Conservation (phyloP, 2,888 invertebrate species). For the Nebria salina region DNA sequence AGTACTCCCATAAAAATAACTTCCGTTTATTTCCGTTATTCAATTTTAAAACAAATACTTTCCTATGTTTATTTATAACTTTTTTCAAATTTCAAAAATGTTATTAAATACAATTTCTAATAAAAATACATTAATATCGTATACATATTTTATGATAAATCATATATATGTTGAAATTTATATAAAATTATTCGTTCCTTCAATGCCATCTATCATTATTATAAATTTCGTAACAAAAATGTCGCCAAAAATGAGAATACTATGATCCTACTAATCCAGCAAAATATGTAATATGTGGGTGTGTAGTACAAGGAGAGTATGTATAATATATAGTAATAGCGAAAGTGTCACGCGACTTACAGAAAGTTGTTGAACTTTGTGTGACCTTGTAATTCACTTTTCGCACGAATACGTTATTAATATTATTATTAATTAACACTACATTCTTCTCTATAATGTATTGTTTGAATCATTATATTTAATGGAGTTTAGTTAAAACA, state of each 20-base stretch:
- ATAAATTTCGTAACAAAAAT: background rate
- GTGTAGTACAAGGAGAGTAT: background rate
- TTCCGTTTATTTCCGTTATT: background rate
- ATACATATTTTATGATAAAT: too few species aligned
- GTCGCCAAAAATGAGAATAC: background rate
- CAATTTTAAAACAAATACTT: background rate
- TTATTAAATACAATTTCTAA: background rate
- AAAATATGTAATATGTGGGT: background rate
- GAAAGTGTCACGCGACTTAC: slow-evolving; percentile 32
- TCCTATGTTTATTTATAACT: background rate
- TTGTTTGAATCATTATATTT: background rate
- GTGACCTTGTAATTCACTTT: slow-evolving; percentile 23
- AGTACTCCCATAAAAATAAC: background rate
- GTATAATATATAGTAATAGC: slow-evolving; percentile 24
- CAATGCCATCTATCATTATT: background rate
- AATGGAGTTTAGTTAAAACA: background rate
- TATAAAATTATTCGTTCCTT: background rate
- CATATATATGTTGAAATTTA: background rate
- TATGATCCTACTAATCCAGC: background rate
- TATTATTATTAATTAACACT: slow-evolving; percentile 3
- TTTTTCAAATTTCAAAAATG: too few species aligned
- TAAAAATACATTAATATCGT: too few species aligned
- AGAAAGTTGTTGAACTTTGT: slow-evolving; percentile 40
- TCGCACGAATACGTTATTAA: slow-evolving; percentile 10
- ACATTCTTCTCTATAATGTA: background rate